Conservation (phyloP, 2,888 invertebrate genomes). For the Linnaemya vulpina region DNA sequence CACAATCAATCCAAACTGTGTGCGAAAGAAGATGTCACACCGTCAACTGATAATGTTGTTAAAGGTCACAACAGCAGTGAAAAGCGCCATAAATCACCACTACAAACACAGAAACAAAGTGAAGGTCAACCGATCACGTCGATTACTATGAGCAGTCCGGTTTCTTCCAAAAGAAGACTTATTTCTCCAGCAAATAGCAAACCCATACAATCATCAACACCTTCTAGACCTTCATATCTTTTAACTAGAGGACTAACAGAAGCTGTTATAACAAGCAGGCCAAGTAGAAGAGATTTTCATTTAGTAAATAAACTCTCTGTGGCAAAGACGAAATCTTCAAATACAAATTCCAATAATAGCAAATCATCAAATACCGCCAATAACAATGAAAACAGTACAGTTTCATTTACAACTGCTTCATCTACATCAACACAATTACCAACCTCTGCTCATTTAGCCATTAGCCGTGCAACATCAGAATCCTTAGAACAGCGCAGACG, state of each 20-base stretch:
- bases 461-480: conserved; percentile 76
- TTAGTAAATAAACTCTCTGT: conserved; percentile 74
- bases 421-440: conserved; percentile 45
- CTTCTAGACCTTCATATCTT: conserved; percentile 75
- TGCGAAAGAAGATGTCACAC: conserved; percentile 38
- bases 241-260: conserved; percentile 81
- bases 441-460: conserved; percentile 64
- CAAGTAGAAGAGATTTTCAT: conserved; percentile 81
- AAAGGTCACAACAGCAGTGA: conserved; percentile 37
- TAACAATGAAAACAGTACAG: conserved; percentile 76
- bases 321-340: conserved; percentile 61
- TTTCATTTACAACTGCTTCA: conserved; percentile 17
- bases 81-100: conserved; percentile 26
- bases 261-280: conserved; percentile 81
- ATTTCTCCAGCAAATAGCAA: conserved; percentile 65
- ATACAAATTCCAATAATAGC: conserved; percentile 64
- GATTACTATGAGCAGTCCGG: conserved; percentile 70
- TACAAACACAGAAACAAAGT: conserved; percentile 36
- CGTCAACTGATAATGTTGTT: conserved; percentile 39
- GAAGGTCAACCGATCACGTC: conserved; percentile 41
- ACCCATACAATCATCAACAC: conserved; percentile 66
- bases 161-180: conserved; percentile 67
- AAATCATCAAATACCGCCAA: conserved; percentile 74
- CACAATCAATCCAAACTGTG: conserved; percentile 47
- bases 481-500: conserved; percentile 81